Conservation (phyloP, 2,888 invertebrate genomes). For the Ichneumoninae sp. region DNA sequence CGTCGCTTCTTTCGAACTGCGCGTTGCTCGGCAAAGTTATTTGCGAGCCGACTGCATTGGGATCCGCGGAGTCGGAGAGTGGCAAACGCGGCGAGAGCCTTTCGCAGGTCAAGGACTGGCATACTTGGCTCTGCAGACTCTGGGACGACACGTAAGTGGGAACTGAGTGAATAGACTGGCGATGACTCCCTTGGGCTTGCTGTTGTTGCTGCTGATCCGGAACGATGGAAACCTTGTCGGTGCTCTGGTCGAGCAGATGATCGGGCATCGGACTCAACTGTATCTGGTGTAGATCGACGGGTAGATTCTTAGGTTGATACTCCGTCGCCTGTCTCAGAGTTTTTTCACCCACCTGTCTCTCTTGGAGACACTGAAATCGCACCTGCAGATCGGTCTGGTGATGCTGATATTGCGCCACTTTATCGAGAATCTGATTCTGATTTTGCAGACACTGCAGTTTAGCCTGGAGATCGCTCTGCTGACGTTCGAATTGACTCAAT, state of each 20-base stretch:
- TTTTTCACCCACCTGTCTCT: slow-evolving; percentile 78
- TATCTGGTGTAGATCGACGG: slow-evolving; percentile 68
- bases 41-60: slow-evolving; percentile 78
- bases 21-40: slow-evolving; percentile 79
- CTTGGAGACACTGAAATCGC: slow-evolving; percentile 79
- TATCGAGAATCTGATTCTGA: slow-evolving; percentile 82
- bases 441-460: slow-evolving; percentile 81
- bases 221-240: slow-evolving; percentile 69
- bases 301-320: slow-evolving; percentile 69
- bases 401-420: slow-evolving; percentile 81
- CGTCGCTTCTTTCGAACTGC: slow-evolving; percentile 79
- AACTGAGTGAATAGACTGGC: slow-evolving; percentile 71
- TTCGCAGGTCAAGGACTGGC: slow-evolving; percentile 74
- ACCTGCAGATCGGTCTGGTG: slow-evolving; percentile 80
- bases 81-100: slow-evolving; percentile 80
- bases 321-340: slow-evolving; percentile 72
- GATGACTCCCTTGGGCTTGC: slow-evolving; percentile 63
- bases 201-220: slow-evolving; percentile 72
- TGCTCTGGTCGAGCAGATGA: slow-evolving; percentile 71
- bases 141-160: slow-evolving; percentile 70
- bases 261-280: slow-evolving; percentile 73
- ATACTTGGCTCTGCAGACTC: slow-evolving; percentile 69
- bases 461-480: slow-evolving; percentile 81
- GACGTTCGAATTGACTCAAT: slow-evolving; percentile 81
- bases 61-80: slow-evolving; percentile 74